These are phyloP conservation scores for Acrocera orbiculus DNA, from an alignment of 2,888 invertebrate species.

Conservation along the genomic window DNA sequence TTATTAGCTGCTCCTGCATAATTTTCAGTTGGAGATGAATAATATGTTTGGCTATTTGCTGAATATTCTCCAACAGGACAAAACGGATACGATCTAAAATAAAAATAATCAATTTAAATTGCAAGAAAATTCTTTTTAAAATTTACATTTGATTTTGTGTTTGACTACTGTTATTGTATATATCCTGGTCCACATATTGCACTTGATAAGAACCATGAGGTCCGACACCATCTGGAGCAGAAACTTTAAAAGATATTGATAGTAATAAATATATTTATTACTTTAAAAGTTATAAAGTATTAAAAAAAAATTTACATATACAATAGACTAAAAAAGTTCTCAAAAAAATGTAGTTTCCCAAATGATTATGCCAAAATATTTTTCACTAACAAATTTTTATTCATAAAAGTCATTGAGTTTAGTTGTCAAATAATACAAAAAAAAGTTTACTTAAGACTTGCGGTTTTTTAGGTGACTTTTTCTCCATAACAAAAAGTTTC, in stretches of 20 bases:
- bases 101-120: not conserved
- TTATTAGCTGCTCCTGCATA: slow-evolving; percentile 35
- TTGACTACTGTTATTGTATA: slow-evolving; percentile 43
- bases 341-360: too few relatives aligned
- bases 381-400: too few relatives aligned
- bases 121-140: slow-evolving; percentile 13
- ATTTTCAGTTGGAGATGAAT: slow-evolving; percentile 42
- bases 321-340: too few relatives aligned
- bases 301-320: not conserved
- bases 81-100: slow-evolving; percentile 51
- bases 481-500: too few relatives aligned
- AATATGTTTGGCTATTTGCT: slow-evolving; percentile 41
- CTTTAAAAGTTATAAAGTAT: too few relatives aligned
- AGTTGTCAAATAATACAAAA: too few relatives aligned
- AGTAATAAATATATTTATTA: not conserved
- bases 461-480: too few relatives aligned
- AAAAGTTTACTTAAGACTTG: too few relatives aligned
- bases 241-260: slow-evolving; percentile 19
- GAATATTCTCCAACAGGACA: slow-evolving; percentile 52
- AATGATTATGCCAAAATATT: too few relatives aligned
- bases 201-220: slow-evolving; percentile 40
- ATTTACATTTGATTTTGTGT: slow-evolving; percentile 41
- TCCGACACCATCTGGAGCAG: slow-evolving; percentile 24
- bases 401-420: too few relatives aligned
- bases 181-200: slow-evolving; percentile 55